Evolutionary conservation across 2,797 vertebrate genomes (phyloP).

Genomic region (Lindbergichthys nudifrons): DNA sequence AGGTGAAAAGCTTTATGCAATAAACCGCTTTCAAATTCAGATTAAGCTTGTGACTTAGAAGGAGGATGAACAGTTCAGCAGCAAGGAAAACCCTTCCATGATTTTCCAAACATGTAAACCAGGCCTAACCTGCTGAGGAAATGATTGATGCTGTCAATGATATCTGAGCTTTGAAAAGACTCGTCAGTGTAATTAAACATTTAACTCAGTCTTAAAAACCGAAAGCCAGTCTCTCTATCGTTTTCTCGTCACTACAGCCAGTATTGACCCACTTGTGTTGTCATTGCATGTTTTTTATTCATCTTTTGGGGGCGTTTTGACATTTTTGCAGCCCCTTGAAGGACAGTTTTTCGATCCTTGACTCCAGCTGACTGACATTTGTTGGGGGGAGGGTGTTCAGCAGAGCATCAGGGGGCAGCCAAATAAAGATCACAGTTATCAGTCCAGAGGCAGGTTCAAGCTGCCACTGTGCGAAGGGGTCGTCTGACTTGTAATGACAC

Average conservation of each 20-base stretch:
- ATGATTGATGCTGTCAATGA: conserved; percentile 36
- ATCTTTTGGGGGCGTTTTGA: conserved; percentile 48
- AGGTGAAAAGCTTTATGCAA: no score
- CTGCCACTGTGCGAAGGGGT: conserved; percentile 60
- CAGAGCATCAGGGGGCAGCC: conserved; percentile 17
- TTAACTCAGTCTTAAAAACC: conserved; percentile 11
- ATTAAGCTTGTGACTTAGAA: neutral
- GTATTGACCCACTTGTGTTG: conserved; percentile 40
- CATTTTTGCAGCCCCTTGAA: conserved; percentile 42
- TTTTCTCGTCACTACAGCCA: conserved; percentile 27
- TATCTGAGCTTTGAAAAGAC: conserved; percentile 29
- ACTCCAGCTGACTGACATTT: conserved; percentile 38
- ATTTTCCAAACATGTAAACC: conserved; percentile 16
- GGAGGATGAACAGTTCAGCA: neutral
- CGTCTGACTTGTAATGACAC: conserved; percentile 78
- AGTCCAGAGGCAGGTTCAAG: conserved; percentile 66
- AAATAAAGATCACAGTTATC: conserved; percentile 73
- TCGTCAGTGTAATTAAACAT: conserved; percentile 32
- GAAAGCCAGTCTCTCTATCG: conserved; percentile 14
- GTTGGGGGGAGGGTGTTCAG: conserved; percentile 4
- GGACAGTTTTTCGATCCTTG: conserved; percentile 32
- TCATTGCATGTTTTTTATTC: conserved; percentile 43
- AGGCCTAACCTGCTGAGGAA: conserved; percentile 21
- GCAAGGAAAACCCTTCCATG: conserved; percentile 1
- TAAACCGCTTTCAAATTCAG: no score